Base-by-base conservation (phyloP, 2,888 invertebrate species). In the Hymenopus coronatus region DNA sequence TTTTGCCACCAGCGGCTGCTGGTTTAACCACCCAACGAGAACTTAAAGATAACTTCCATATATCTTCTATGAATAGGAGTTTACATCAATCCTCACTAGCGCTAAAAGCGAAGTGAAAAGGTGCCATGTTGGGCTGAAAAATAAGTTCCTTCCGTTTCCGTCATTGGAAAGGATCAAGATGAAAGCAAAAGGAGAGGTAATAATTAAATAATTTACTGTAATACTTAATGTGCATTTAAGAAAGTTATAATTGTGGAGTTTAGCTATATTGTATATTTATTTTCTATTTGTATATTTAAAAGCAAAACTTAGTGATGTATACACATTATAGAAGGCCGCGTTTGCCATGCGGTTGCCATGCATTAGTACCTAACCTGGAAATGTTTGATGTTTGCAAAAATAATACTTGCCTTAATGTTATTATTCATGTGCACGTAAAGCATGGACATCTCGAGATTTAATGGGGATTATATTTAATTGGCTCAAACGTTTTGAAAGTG, bases 111-210 rank as follows among this genome's bases (percentile, higher is more conserved):
- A 25, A 70, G 30, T 3, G 4, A 2, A 30, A 2, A 2, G 4
- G 4, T 4, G 2, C 14, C 20, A 70, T 12, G 12, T 1, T 40
- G 12, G 6, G 40, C 12, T 33, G 3, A 4, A 33, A 33, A 33
- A 15, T 15, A 15, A 54, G 1, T 1, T 85, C n/a, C 84, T 89
- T 89, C 89, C 89, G 89, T 88, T 89, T 89, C 89, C 88, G 81
- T 83, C 70, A 27, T n/a, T 27, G n/a, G 4, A 25, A 14, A 14
- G 33, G 28, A 3, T 54, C 89, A 96, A 94, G 94, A 97, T 97
- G 97, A 97, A 97, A 95, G 97, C 97, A 91, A 97, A 97, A 95
- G 97, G 97, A 95, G 96, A 97, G 96, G 97, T 97, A 92, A 93
- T 92, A 92, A 89, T 82, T 88, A 54, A 87, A 15, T 87, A 83